A percentile compares a stretch with the other conserved stretches of the same genome.
Conservation (phyloP, 2,888 invertebrate genomes). For the Ectemnius lituratus region DNA sequence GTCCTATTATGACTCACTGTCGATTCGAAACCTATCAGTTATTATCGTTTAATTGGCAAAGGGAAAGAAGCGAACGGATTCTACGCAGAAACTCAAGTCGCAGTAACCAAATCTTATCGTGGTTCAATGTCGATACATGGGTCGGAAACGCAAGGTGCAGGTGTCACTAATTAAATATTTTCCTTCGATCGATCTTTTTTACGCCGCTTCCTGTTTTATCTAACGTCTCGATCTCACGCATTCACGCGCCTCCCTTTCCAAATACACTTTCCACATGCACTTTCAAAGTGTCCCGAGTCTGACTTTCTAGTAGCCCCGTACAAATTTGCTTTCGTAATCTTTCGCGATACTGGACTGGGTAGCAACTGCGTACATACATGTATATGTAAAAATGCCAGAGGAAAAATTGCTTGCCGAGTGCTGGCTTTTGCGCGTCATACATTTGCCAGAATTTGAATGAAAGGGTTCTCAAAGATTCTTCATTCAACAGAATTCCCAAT, state of each 20-base stretch:
- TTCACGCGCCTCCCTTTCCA: neutral
- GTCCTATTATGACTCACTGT: no score
- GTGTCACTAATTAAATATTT: conserved; percentile 44
- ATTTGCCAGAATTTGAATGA: no score
- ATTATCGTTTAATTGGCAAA: no score
- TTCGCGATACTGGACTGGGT: neutral
- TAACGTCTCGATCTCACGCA: neutral
- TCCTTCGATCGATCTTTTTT: conserved; percentile 6
- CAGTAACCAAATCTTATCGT: conserved; percentile 26
- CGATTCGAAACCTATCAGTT: no score
- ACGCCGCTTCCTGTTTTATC: neutral
- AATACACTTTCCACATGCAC: neutral
- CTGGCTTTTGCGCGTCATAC: no score
- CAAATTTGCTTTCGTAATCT: neutral
- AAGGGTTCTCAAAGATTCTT: no score
- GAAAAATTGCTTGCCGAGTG: no score
- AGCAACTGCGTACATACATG: no score
- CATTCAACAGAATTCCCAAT: no score
- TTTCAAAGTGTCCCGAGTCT: neutral
- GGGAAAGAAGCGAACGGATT: no score
- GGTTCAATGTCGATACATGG: conserved; percentile 7
- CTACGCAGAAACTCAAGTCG: neutral
- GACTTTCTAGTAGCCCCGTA: neutral
- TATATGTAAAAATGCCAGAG: no score
- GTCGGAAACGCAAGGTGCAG: conserved; percentile 6